Evolutionary conservation across 2,888 invertebrate genomes (phyloP).

Genomic region (Podotricha telesiphe): DNA sequence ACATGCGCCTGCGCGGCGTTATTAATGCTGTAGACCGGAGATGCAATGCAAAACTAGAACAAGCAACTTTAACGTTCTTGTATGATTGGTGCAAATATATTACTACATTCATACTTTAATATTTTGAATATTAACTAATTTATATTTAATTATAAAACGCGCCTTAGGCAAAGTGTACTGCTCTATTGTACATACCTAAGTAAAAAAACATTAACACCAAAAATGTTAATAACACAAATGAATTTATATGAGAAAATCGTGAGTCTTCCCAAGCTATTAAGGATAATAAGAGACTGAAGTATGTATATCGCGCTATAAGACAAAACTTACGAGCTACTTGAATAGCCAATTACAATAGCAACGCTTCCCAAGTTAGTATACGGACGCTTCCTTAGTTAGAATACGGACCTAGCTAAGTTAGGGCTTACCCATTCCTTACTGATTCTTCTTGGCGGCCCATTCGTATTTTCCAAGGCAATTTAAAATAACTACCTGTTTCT

Average conservation of each 20-base stretch:
- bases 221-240: constrained; percentile 21
- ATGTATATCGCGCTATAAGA: constrained; percentile 62
- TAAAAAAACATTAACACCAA: not conserved
- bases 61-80: constrained; percentile 13
- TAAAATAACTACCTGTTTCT: constrained; percentile 44
- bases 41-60: constrained; percentile 28
- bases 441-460: constrained; percentile 43
- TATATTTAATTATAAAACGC: not conserved
- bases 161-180: not conserved
- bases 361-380: constrained; percentile 37
- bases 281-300: constrained; percentile 54
- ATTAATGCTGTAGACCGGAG: constrained; percentile 34
- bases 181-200: not conserved
- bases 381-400: constrained; percentile 35
- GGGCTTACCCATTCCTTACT: constrained; percentile 52
- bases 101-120: not conserved
- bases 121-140: not conserved
- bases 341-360: constrained; percentile 61
- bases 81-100: not conserved
- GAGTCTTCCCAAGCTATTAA: constrained; percentile 51
- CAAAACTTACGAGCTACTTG: constrained; percentile 61
- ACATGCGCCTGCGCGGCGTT: constrained; percentile 44
- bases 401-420: constrained; percentile 49
- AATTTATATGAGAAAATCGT: constrained; percentile 50
- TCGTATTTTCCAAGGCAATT: constrained; percentile 44